These are phyloP conservation scores for Erynnis tages DNA, from an alignment of 2,888 invertebrate genomes.

Conservation along the genomic window DNA sequence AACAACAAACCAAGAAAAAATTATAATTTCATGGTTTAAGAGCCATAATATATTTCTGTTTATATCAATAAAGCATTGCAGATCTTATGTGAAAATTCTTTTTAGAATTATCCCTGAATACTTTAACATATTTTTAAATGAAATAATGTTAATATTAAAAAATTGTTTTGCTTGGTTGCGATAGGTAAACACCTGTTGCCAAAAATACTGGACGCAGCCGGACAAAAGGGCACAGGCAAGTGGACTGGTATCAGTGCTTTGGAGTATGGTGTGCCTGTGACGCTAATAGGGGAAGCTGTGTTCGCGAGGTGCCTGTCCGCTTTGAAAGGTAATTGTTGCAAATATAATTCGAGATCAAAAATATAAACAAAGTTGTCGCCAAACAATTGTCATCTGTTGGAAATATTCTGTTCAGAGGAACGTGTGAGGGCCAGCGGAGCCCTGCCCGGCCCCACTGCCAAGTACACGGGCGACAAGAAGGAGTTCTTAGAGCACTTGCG, in stretches of 20 bases:
- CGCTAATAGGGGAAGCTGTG: conserved; percentile 98
- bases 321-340: conserved; percentile 88
- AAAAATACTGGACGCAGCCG: conserved; percentile 97
- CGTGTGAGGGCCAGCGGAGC: conserved; percentile 90
- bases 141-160: too few species aligned
- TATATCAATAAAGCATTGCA: too few species aligned
- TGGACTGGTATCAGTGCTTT: conserved; percentile 99
- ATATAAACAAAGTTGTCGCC: too few species aligned
- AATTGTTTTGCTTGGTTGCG: too few species aligned
- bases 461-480: conserved; percentile 87
- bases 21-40: too few species aligned
- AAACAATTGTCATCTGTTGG: too few species aligned
- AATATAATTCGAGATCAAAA: too few species aligned
- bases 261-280: conserved; percentile 98
- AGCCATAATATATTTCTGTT: too few species aligned
- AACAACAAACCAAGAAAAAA: too few species aligned
- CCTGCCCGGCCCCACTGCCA: conserved; percentile 85
- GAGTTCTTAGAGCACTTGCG: conserved; percentile 92
- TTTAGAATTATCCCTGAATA: too few species aligned
- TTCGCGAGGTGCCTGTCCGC: conserved; percentile 98
- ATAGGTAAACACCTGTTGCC: conserved; percentile 89
- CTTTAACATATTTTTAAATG: background rate
- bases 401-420: conserved; percentile 84
- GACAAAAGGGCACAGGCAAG: conserved; percentile 99
- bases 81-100: too few species aligned